phyloP scores from a whole-genome alignment of 2,113 vertebrate species.

The Pipa parva region DNA sequence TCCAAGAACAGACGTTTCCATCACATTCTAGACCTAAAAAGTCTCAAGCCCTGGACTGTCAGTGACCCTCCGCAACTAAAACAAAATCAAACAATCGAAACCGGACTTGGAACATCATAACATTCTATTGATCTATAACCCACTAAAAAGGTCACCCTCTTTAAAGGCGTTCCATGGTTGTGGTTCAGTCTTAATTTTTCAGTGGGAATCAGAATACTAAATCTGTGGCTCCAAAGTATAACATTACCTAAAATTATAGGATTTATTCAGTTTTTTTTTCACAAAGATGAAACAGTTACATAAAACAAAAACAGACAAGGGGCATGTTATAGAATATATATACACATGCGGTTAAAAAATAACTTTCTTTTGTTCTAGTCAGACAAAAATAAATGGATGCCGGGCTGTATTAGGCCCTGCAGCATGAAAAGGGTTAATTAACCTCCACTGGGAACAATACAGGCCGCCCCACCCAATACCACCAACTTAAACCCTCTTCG shows the following conservation, averaged over 20 bases:
- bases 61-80: too few relatives aligned
- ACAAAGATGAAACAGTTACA: slow-evolving; percentile 5
- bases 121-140: too few relatives aligned
- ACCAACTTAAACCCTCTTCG: not conserved
- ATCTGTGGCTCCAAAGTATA: too few relatives aligned
- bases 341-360: slow-evolving; percentile 28
- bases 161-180: too few relatives aligned
- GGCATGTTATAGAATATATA: slow-evolving; percentile 44
- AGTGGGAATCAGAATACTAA: too few relatives aligned
- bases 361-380: slow-evolving; percentile 4
- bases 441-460: not conserved
- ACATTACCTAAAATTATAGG: not conserved
- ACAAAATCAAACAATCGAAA: too few relatives aligned
- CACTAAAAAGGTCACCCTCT: too few relatives aligned
- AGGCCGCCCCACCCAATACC: not conserved
- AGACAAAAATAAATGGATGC: not conserved
- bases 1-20: too few relatives aligned
- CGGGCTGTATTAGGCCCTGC: not conserved
- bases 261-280: slow-evolving; percentile 48
- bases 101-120: too few relatives aligned
- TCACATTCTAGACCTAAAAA: too few relatives aligned
- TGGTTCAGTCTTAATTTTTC: too few relatives aligned
- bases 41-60: too few relatives aligned
- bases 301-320: not conserved
- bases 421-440: not conserved